Conservation (phyloP, 1,140 invertebrate genomes). For the Armadillidium nasatum region DNA sequence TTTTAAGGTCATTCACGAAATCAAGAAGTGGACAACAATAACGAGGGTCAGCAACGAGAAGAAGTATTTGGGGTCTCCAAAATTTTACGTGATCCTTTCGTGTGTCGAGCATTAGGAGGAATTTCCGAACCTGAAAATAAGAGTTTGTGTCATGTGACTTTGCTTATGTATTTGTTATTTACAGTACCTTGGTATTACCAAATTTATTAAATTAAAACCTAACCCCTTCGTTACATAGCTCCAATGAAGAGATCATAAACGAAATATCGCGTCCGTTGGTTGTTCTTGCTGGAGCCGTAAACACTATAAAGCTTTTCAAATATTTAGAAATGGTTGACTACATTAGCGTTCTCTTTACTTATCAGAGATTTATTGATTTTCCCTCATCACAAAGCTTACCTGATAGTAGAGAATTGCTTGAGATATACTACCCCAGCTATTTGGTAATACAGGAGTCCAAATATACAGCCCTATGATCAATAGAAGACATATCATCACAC, state of each 20-base stretch:
- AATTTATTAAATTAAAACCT: too few species aligned
- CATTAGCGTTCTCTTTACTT: too few species aligned
- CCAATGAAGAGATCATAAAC: too few species aligned
- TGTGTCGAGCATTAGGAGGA: conserved; percentile 71
- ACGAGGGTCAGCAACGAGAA: conserved; percentile 84
- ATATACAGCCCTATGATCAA: conserved; percentile 83
- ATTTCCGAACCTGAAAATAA: conserved; percentile 73
- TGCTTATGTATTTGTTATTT: too few species aligned
- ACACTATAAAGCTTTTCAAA: too few species aligned
- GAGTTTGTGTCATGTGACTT: neutral
- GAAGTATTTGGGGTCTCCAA: conserved; percentile 95
- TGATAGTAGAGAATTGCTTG: conserved; percentile 99
- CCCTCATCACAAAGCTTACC: conserved; percentile 51
- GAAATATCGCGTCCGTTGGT: too few species aligned
- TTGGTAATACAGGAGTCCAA: conserved; percentile 77
- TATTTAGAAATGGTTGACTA: too few species aligned
- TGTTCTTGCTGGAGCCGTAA: too few species aligned
- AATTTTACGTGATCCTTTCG: conserved; percentile 97
- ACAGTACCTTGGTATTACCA: too few species aligned
- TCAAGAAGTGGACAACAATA: conserved; percentile 83
- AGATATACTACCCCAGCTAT: conserved; percentile 92
- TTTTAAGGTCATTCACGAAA: conserved; percentile 98
- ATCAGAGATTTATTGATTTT: too few species aligned
- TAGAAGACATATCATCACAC: conserved; percentile 78
- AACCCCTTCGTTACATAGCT: too few species aligned